phyloP scores from a whole-genome alignment of 1,140 invertebrate species.

The Coelopa frigida region DNA sequence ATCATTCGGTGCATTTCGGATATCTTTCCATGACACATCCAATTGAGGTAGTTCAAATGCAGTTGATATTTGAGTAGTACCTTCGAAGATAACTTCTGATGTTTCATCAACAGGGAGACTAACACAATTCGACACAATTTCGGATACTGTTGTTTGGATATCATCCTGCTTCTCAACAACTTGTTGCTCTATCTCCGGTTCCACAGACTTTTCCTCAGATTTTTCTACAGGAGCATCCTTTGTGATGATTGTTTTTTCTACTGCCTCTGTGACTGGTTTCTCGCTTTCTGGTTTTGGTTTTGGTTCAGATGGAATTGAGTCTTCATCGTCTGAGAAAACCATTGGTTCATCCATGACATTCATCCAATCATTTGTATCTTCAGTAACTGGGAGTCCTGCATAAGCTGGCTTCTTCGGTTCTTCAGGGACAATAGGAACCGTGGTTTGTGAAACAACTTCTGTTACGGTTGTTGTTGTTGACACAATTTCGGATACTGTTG shows the following conservation, averaged over 20 bases:
- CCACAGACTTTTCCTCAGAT: neutral
- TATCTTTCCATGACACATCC: conserved; percentile 9
- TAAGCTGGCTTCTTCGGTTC: conserved; percentile 25
- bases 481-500: too few species aligned
- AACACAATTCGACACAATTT: conserved; percentile 30
- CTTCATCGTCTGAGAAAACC: conserved; percentile 20
- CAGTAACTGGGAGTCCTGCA: conserved; percentile 44
- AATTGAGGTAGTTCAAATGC: conserved; percentile 9
- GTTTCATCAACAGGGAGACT: conserved; percentile 39
- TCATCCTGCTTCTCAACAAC: neutral
- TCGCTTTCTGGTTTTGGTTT: neutral
- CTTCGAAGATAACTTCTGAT: neutral
- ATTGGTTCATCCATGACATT: conserved; percentile 48
- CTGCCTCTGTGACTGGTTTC: neutral
- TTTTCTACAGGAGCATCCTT: neutral
- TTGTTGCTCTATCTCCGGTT: neutral
- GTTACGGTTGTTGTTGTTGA: neutral
- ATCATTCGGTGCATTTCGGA: too few species aligned
- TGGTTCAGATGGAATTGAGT: neutral
- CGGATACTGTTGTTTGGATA: neutral
- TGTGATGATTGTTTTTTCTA: neutral
- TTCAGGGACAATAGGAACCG: neutral
- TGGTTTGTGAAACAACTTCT: neutral
- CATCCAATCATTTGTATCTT: conserved; percentile 46
- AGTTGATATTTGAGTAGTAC: neutral